Evolutionary conservation across 2,113 vertebrate species (phyloP).

Genomic region (Mormyrus iriodes): DNA sequence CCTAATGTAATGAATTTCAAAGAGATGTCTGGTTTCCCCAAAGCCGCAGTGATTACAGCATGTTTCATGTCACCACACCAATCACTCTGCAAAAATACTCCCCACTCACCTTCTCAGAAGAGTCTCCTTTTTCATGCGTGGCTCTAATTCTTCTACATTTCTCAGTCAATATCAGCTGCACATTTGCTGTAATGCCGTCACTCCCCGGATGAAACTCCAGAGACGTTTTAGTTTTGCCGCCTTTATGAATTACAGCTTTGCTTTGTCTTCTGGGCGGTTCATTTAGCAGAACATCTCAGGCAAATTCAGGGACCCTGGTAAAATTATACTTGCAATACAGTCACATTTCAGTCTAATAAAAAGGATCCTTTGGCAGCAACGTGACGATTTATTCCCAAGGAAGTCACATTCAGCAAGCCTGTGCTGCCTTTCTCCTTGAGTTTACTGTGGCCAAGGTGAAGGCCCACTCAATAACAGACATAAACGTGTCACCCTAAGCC

Average conservation of each 20-base stretch:
- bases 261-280: neutral
- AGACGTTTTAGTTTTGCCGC: neutral
- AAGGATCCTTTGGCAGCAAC: neutral
- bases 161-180: neutral
- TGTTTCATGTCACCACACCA: neutral
- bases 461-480: neutral
- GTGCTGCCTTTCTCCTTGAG: neutral
- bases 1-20: neutral
- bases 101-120: neutral
- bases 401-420: neutral
- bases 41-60: neutral
- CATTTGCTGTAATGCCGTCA: neutral
- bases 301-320: neutral
- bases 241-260: neutral
- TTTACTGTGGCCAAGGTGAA: neutral
- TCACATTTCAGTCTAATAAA: neutral
- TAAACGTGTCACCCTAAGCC: neutral
- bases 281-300: neutral
- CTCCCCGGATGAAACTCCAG: neutral
- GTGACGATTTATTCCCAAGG: neutral
- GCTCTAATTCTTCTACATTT: neutral
- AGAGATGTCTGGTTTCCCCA: neutral
- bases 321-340: neutral
- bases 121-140: neutral
- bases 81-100: neutral